Evolutionary conservation across 2,888 invertebrate genomes (phyloP).

Genomic region (Pycnomerus fuliginosus): DNA sequence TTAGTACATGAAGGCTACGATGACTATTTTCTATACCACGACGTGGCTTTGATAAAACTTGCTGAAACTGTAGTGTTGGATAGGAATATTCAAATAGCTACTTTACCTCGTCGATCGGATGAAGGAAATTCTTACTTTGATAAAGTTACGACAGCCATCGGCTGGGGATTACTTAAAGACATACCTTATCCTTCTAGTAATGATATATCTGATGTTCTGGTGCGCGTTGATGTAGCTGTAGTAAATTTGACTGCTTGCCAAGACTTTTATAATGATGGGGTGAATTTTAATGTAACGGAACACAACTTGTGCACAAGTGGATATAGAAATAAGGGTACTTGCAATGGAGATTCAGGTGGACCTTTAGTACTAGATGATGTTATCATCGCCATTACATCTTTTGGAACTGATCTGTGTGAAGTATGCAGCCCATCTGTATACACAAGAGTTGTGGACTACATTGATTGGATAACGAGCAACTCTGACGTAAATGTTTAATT

Average conservation of each 20-base stretch:
- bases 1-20: conserved; percentile 31
- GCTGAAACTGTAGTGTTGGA: conserved; percentile 24
- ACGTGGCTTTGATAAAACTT: conserved; percentile 35
- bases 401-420: conserved; percentile 32
- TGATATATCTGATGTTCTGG: conserved; percentile 31
- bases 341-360: conserved; percentile 37
- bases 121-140: conserved; percentile 17
- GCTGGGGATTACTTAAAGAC: conserved; percentile 37
- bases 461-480: conserved; percentile 35
- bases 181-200: conserved; percentile 22
- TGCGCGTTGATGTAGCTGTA: conserved; percentile 29
- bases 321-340: conserved; percentile 33
- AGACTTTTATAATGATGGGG: conserved; percentile 26
- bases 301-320: conserved; percentile 35
- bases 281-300: conserved; percentile 3
- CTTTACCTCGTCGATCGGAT: conserved; percentile 29
- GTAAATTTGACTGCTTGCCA: conserved; percentile 27
- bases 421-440: conserved; percentile 33
- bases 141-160: conserved; percentile 25
- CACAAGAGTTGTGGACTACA: conserved; percentile 28
- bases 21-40: conserved; percentile 25
- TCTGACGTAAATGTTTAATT: too few species aligned
- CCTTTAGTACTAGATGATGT: conserved; percentile 28
- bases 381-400: conserved; percentile 34
- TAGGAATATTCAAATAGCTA: conserved; percentile 25